A percentile compares a stretch with the other conserved stretches of the same genome.
Evolutionary conservation across 1,140 invertebrate species (phyloP).

Genomic region (Potamilus streckersoni): DNA sequence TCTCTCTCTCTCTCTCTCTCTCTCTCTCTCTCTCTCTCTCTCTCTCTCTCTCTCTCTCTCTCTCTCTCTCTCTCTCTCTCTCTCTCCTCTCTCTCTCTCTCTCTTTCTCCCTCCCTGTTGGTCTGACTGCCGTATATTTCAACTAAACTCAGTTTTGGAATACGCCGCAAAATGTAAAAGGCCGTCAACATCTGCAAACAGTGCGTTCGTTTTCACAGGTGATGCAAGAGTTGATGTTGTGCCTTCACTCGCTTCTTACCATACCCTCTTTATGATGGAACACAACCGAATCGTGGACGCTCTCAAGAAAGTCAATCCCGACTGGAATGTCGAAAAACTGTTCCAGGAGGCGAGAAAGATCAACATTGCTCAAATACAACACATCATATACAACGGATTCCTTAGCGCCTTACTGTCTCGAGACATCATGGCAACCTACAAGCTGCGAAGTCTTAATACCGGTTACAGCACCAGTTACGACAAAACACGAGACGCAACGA

Average conservation of each 20-base stretch:
- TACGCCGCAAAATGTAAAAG: no score
- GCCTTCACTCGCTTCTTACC: conserved; percentile 93
- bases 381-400: conserved; percentile 94
- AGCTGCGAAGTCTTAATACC: conserved; percentile 32
- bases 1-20: no score
- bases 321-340: conserved; percentile 91
- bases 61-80: no score
- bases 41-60: no score
- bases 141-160: no score
- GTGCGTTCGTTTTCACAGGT: conserved; percentile 66
- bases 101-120: no score
- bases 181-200: no score
- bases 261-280: conserved; percentile 95
- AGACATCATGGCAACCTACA: conserved; percentile 75
- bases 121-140: no score
- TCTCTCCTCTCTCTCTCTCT: no score
- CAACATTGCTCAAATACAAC: conserved; percentile 93
- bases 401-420: conserved; percentile 81
- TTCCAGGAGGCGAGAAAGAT: conserved; percentile 89
- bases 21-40: no score
- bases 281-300: conserved; percentile 90
- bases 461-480: conserved; percentile 76
- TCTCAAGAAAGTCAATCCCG: conserved; percentile 84
- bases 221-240: conserved; percentile 85
- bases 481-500: conserved; percentile 81